A percentile compares a stretch with the other conserved stretches of the same genome.
phyloP scores from a whole-genome alignment of 1,140 invertebrate genomes.

The Drosophila kurseongensis region DNA sequence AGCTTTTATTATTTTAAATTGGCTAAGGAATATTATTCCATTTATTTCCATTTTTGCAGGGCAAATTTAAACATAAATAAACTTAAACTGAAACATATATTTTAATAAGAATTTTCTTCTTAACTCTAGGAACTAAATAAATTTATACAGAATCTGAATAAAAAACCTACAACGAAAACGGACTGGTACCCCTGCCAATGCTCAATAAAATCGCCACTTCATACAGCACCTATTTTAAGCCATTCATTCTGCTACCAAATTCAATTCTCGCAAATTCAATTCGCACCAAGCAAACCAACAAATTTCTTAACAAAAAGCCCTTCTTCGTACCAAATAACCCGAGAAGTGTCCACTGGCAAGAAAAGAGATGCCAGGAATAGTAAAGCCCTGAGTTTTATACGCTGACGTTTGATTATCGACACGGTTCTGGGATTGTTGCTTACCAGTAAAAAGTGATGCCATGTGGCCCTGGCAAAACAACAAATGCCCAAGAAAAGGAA shows the following conservation, averaged over 20 bases:
- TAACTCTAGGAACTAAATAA: not conserved
- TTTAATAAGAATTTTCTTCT: not conserved
- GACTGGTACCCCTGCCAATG: not conserved
- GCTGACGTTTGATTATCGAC: slow-evolving; percentile 81
- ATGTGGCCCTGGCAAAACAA: slow-evolving; percentile 52
- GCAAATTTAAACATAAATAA: too few relatives aligned
- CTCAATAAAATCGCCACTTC: slow-evolving; percentile 31
- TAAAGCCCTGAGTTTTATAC: slow-evolving; percentile 76
- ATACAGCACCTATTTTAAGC: slow-evolving; percentile 36
- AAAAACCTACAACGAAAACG: not conserved
- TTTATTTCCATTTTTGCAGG: not conserved
- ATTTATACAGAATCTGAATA: not conserved
- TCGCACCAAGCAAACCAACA: slow-evolving; percentile 38
- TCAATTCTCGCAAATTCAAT: slow-evolving; percentile 47
- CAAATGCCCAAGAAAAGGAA: slow-evolving; percentile 56
- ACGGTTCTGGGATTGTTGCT: slow-evolving; percentile 44
- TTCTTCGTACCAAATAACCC: slow-evolving; percentile 12
- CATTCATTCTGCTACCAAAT: slow-evolving; percentile 37
- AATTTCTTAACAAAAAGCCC: slow-evolving; percentile 30
- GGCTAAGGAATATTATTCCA: not conserved
- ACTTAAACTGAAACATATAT: not conserved
- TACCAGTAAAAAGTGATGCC: slow-evolving; percentile 61
- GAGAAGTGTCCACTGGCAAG: slow-evolving; percentile 37
- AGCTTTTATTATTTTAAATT: not conserved
- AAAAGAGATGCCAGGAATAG: slow-evolving; percentile 48